Evolutionary conservation across 2,797 vertebrate species (phyloP).

Genomic region (Hylomyscus alleni): DNA sequence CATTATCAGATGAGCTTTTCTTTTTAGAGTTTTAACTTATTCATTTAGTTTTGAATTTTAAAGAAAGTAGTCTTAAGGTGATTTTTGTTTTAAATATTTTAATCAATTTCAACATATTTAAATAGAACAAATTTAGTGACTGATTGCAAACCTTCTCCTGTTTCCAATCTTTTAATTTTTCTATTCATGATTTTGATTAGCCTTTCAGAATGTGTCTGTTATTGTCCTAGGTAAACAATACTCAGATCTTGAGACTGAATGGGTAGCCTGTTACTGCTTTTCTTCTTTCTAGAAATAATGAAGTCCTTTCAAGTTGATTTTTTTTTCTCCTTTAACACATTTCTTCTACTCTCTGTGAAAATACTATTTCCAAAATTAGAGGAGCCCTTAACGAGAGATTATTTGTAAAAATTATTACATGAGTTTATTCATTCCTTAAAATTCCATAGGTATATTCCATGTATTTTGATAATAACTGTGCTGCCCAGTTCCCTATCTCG

Average conservation of each 20-base stretch:
- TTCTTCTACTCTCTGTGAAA: not conserved
- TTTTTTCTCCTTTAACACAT: not conserved
- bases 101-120: constrained; percentile 74
- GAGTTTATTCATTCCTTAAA: not conserved
- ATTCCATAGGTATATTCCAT: not conserved
- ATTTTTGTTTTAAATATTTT: constrained; percentile 62
- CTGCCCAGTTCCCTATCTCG: not conserved
- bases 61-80: not conserved
- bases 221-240: constrained; percentile 63
- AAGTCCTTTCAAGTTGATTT: constrained; percentile 42
- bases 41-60: constrained; percentile 11
- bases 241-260: not conserved
- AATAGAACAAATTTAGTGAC: constrained; percentile 64
- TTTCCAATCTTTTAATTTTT: constrained; percentile 76
- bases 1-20: not conserved
- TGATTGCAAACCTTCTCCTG: constrained; percentile 71
- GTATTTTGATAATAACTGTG: not conserved
- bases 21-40: not conserved
- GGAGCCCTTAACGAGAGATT: not conserved
- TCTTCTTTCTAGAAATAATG: constrained; percentile 57
- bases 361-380: not conserved
- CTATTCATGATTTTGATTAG: constrained; percentile 83
- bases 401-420: not conserved
- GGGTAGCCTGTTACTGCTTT: constrained; percentile 29
- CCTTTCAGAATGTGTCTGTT: constrained; percentile 72